A percentile compares a stretch with the other conserved stretches of the same genome.
Conservation (phyloP, 2,888 invertebrate species). For the Emmelina monodactyla region DNA sequence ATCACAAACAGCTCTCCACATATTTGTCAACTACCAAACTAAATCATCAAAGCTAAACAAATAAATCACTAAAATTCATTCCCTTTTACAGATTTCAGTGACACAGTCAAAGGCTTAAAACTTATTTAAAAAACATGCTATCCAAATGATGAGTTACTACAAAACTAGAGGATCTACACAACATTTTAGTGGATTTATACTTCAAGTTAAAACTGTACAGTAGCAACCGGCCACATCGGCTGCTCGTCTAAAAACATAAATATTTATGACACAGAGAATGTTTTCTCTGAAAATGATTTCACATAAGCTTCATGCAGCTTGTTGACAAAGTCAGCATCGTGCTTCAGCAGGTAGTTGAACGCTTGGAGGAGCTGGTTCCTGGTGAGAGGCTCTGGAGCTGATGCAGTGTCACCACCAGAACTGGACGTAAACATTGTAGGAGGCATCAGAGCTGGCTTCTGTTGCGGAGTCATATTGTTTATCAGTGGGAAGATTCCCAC, state of each 20-base stretch:
- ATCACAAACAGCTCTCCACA: constrained; percentile 52
- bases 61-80: constrained; percentile 49
- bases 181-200: constrained; percentile 50
- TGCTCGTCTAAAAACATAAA: constrained; percentile 28
- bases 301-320: constrained; percentile 93
- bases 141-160: constrained; percentile 50
- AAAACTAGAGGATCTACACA: constrained; percentile 51
- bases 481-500: constrained; percentile 36
- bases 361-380: constrained; percentile 90
- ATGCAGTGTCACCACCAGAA: constrained; percentile 47
- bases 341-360: constrained; percentile 84
- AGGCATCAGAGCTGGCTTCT: constrained; percentile 82
- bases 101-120: constrained; percentile 55
- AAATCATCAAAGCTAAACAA: constrained; percentile 25
- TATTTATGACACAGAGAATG: constrained; percentile 57
- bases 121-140: constrained; percentile 58
- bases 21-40: constrained; percentile 30
- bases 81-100: constrained; percentile 45
- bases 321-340: constrained; percentile 86
- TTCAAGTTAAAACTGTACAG: constrained; percentile 60
- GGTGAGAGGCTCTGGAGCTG: constrained; percentile 77
- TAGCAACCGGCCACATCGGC: constrained; percentile 31
- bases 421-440: constrained; percentile 84
- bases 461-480: constrained; percentile 46
- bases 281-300: constrained; percentile 78